phyloP scores from a whole-genome alignment of 2,797 vertebrate species.

The Acridotheres tristis region DNA sequence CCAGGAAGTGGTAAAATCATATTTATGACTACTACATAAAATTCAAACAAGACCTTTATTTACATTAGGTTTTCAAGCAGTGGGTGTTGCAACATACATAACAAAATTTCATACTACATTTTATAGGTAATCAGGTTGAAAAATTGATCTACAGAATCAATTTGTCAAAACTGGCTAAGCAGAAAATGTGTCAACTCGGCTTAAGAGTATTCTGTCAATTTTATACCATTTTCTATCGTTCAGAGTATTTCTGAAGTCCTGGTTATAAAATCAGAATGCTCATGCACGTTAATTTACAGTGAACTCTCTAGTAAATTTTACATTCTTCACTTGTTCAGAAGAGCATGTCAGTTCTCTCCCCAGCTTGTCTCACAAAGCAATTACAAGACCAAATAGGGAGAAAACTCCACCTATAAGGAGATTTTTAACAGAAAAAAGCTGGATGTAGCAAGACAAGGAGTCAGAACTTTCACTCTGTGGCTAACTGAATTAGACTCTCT shows the following conservation, averaged over 20 bases:
- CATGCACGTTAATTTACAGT: conserved; percentile 36
- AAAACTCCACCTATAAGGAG: not conserved
- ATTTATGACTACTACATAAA: conserved; percentile 28
- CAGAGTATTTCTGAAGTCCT: conserved; percentile 20
- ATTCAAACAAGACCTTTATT: conserved; percentile 61
- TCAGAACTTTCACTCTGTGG: not conserved
- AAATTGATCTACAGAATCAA: conserved; percentile 20
- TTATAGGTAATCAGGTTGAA: conserved; percentile 37
- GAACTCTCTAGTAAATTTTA: conserved; percentile 9
- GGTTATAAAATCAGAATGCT: conserved; percentile 33
- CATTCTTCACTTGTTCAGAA: not conserved
- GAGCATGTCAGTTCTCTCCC: not conserved
- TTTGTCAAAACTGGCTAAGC: conserved; percentile 48
- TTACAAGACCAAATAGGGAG: not conserved
- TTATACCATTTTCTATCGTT: not conserved
- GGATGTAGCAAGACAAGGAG: not conserved
- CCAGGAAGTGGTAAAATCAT: not conserved
- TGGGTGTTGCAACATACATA: conserved; percentile 34
- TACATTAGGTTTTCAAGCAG: conserved; percentile 41
- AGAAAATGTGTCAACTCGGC: not conserved
- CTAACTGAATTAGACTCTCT: conserved; percentile 5
- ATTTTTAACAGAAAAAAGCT: not conserved
- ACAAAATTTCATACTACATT: conserved; percentile 31
- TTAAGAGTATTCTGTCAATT: conserved; percentile 3
- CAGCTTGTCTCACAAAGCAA: conserved; percentile 8